Base-by-base conservation (phyloP, 2,113 vertebrate species). In the Cyanoderma ruficeps region DNA sequence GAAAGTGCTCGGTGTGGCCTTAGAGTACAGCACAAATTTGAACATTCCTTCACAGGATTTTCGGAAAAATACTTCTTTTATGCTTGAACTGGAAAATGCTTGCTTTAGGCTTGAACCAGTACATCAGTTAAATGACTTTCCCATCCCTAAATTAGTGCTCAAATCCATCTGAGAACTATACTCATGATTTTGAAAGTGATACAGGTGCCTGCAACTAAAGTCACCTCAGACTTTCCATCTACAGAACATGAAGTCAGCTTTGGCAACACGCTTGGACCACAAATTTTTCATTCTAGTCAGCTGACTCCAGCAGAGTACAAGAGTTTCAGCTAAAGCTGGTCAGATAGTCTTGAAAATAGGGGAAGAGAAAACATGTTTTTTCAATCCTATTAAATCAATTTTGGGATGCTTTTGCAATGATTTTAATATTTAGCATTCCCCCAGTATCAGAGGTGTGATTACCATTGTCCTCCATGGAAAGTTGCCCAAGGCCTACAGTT, bases 31-130 rank as follows among this genome's bases (percentile, higher is more conserved):
- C 20, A 12, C 25, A 46, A 46, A 74, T 10, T 4, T 16, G 28
- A 71, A 33, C 35, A 56, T 13, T 6, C 15, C 16, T 1, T 0
- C 0, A 8, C 2, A 67, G 18, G 18, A 44, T 33, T 42, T 46
- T 46, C 25, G 22, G 23, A 1, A 52, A 93, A 81, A 56, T 3
- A 31, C 1, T 67, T 61, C 17, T 5, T 50, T 52, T 31, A 7
- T 5, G 5, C 27, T 74, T 79, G 47, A 74, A 64, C 25, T 22
- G 21, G 4, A 44, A 93, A 75, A 61, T 7, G 25, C 4, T 68
- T 64, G 31, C 9, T 46, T 70, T 61, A 8, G 4, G 5, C n/a
- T 72, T 81, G 39, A 85, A 71, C 27, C 5, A 61, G 16, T 19
- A 8, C 5, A 59, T 20, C 8, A n/a, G 15, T 23, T 46, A 56